Conservation (phyloP, 2,888 invertebrate genomes). For the Athripsodes cinereus region DNA sequence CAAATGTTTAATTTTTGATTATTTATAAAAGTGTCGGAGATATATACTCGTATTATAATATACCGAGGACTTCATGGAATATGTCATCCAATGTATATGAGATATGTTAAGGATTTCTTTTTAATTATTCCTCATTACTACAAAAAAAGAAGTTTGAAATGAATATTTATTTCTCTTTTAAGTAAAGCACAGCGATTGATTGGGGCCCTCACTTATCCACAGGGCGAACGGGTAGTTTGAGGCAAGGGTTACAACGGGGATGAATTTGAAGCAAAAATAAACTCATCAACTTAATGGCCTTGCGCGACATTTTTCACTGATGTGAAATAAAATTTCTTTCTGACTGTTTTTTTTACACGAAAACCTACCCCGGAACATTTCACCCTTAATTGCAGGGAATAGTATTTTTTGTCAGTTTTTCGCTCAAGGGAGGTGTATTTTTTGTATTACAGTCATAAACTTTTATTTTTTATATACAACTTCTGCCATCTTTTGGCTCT, state of each 20-base stretch:
- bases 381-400: conserved; percentile 22
- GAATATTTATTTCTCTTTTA: conserved; percentile 6
- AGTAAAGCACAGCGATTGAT: conserved; percentile 6
- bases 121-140: too few relatives aligned
- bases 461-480: too few relatives aligned
- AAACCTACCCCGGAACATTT: conserved; percentile 8
- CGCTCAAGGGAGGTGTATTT: too few relatives aligned
- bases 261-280: conserved; percentile 26
- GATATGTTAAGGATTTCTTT: too few relatives aligned
- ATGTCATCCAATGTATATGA: too few relatives aligned
- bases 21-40: too few relatives aligned
- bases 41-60: too few relatives aligned
- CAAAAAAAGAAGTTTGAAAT: background rate
- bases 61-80: too few relatives aligned
- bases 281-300: conserved; percentile 27
- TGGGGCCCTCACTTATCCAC: background rate
- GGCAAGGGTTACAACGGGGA: background rate
- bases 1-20: too few relatives aligned
- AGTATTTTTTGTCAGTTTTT: too few relatives aligned
- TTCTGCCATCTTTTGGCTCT: too few relatives aligned
- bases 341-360: background rate
- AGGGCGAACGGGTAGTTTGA: background rate
- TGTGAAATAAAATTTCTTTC: conserved; percentile 25
- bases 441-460: too few relatives aligned
- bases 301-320: conserved; percentile 26